phyloP scores from a whole-genome alignment of 1,140 invertebrate species.

The Drosophila pseudoobscura region DNA sequence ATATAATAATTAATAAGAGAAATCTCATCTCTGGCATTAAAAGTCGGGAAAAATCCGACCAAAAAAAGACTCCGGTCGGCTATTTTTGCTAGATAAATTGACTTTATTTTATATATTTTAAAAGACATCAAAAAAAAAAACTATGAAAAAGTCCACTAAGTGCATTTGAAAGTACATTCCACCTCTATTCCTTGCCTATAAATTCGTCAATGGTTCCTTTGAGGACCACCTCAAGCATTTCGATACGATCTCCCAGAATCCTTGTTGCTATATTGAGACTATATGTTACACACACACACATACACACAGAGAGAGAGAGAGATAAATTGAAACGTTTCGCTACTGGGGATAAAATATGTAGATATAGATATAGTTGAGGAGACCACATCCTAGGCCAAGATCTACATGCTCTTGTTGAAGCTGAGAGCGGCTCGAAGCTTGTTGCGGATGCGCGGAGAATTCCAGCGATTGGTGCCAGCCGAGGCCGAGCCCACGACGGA shows the following conservation, averaged over 20 bases:
- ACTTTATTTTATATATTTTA: conserved; percentile 53
- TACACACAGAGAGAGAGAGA: conserved; percentile 5
- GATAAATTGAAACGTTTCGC: conserved; percentile 24
- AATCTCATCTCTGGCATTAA: too few species aligned
- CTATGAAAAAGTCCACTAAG: conserved; percentile 18
- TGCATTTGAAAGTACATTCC: conserved; percentile 42
- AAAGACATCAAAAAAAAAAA: conserved; percentile 51
- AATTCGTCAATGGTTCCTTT: conserved; percentile 56
- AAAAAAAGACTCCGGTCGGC: too few species aligned
- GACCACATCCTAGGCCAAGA: background rate
- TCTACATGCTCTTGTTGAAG: conserved; percentile 79
- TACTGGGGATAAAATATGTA: conserved; percentile 20
- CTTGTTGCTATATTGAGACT: too few species aligned
- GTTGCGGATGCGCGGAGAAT: conserved; percentile 85
- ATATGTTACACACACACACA: conserved; percentile 26
- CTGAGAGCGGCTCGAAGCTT: conserved; percentile 84
- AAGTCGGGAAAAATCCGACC: too few species aligned
- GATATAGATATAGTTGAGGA: background rate
- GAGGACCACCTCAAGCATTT: conserved; percentile 24
- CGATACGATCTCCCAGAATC: conserved; percentile 10
- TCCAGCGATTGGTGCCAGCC: conserved; percentile 84
- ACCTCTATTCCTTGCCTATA: conserved; percentile 43
- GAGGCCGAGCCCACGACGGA: conserved; percentile 60
- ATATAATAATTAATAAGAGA: background rate
- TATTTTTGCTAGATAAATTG: conserved; percentile 43